Evolutionary conservation across 2,113 vertebrate species (phyloP).

Genomic region (Opisthocomus hoazin): DNA sequence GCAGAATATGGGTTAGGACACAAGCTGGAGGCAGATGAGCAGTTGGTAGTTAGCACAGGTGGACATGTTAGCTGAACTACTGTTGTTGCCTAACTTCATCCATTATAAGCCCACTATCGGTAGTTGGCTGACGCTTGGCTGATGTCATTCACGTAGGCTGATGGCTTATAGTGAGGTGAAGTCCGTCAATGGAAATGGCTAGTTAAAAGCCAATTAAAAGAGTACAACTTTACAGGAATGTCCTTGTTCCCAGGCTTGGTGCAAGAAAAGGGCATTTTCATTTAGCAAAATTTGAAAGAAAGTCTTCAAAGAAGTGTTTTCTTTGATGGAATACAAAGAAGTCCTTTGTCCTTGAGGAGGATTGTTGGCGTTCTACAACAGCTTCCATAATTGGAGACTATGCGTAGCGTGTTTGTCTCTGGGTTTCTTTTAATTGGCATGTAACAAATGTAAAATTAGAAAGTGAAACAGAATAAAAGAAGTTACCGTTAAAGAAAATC

Average conservation of each 20-base stretch:
- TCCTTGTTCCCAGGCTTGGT: not conserved
- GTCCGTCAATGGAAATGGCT: not conserved
- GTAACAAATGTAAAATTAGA: not conserved
- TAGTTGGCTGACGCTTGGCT: not conserved
- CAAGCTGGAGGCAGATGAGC: not conserved
- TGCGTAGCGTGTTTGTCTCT: rapidly evolving
- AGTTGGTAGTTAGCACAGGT: not conserved
- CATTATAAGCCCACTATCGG: not conserved
- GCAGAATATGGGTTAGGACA: not conserved
- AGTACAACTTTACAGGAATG: not conserved
- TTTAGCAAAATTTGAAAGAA: not conserved
- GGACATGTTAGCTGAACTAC: not conserved
- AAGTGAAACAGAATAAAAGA: not conserved
- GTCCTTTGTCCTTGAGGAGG: not conserved
- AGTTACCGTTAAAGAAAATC: not conserved
- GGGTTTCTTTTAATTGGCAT: not conserved
- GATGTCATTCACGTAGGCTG: not conserved
- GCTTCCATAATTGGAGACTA: not conserved
- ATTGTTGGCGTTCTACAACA: not conserved
- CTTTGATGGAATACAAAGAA: constrained; percentile 28
- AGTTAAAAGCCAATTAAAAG: not conserved
- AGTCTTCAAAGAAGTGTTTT: not conserved
- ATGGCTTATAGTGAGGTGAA: not conserved
- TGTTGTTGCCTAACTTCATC: not conserved
- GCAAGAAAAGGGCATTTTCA: not conserved